A percentile compares a stretch with the other conserved stretches of the same genome.
Conservation (phyloP, 2,888 invertebrate genomes). For the Rhingia campestris region DNA sequence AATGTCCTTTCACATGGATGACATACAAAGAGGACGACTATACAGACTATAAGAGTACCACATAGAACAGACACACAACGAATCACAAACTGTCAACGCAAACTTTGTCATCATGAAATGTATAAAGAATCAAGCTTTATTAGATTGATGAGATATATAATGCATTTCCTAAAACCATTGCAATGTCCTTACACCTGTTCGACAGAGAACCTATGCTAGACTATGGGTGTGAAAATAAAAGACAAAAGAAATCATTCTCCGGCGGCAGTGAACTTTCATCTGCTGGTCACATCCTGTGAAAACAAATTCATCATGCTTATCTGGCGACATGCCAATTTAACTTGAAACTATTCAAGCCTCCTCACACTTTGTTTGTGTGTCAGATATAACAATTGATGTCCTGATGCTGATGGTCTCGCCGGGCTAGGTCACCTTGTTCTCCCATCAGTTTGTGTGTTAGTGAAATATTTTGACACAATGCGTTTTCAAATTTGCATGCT, state of each 20-base stretch:
- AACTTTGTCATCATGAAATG: not conserved
- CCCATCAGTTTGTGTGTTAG: not conserved
- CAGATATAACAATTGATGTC: constrained; percentile 24
- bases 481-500: constrained; percentile 63
- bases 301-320: constrained; percentile 66
- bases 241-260: constrained; percentile 1
- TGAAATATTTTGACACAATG: constrained; percentile 51
- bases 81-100: constrained; percentile 2
- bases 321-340: constrained; percentile 69
- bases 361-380: not conserved
- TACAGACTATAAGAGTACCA: not conserved
- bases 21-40: not conserved
- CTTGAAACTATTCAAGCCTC: constrained; percentile 30
- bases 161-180: not conserved
- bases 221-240: not conserved
- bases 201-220: not conserved
- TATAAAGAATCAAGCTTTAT: not conserved
- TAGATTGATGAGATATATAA: not conserved
- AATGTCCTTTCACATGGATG: not conserved
- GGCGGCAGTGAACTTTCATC: constrained; percentile 39
- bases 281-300: constrained; percentile 19
- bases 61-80: too few species aligned
- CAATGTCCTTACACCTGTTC: constrained; percentile 17
- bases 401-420: constrained; percentile 10
- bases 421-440: constrained; percentile 15